Conservation (phyloP, 2,888 invertebrate genomes). For the Cremastobaeus sp. region DNA sequence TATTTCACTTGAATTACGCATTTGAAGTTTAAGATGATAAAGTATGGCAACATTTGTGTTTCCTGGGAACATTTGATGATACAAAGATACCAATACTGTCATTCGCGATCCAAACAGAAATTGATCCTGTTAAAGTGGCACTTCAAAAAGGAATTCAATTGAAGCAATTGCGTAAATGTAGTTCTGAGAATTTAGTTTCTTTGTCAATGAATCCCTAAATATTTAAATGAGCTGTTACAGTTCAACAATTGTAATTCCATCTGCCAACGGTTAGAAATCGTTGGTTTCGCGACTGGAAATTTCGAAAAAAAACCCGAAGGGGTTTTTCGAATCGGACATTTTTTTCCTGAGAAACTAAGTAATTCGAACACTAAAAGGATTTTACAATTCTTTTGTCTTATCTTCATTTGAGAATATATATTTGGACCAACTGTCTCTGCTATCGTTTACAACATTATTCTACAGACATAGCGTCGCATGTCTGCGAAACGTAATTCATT, state of each 20-base stretch:
- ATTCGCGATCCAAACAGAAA: conserved; percentile 28
- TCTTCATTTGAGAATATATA: no score
- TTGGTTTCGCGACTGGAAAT: no score
- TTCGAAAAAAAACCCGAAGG: no score
- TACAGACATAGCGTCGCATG: neutral
- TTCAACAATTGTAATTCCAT: conserved; percentile 1
- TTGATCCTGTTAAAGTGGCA: conserved; percentile 20
- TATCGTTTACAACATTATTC: conserved; percentile 6
- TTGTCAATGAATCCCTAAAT: conserved; percentile 18
- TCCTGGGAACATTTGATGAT: conserved; percentile 21
- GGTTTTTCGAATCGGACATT: no score
- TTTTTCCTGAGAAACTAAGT: no score
- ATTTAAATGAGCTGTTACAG: conserved; percentile 6
- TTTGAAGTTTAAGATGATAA: conserved; percentile 11
- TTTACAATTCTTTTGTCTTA: no score
- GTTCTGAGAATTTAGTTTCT: conserved; percentile 24
- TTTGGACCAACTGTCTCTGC: neutral
- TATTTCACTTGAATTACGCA: no score
- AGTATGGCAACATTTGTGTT: conserved; percentile 21
- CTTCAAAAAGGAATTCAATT: conserved; percentile 21
- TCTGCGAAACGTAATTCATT: conserved; percentile 12
- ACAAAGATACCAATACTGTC: conserved; percentile 28
- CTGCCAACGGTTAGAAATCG: no score
- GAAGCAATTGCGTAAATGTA: conserved; percentile 25
- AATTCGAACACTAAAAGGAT: no score